phyloP scores from a whole-genome alignment of 92 coral and sea anemone species.

The Epizoanthus scotinus region DNA sequence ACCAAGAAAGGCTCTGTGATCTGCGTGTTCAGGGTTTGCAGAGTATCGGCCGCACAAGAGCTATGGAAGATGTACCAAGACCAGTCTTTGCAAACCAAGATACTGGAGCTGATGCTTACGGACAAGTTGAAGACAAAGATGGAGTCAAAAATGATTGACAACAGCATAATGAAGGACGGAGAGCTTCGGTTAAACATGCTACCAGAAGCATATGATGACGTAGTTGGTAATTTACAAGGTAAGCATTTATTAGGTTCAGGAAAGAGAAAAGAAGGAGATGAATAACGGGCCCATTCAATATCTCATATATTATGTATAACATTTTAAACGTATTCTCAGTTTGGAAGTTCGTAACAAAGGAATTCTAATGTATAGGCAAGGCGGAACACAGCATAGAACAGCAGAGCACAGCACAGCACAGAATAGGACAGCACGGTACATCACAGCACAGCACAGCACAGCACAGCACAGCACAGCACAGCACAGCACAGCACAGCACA shows the following conservation, averaged over 20 bases:
- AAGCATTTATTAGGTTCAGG: not conserved
- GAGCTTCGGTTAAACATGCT: conserved; percentile 5
- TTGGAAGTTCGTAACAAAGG: too few relatives aligned
- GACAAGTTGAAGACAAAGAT: conserved; percentile 6
- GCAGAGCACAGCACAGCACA: too few relatives aligned
- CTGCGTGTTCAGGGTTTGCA: conserved; percentile 78
- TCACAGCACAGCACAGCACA: too few relatives aligned
- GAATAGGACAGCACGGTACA: too few relatives aligned
- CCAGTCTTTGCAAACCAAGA: conserved; percentile 35
- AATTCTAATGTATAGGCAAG: too few relatives aligned
- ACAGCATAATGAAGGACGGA: not conserved
- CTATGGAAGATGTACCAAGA: conserved; percentile 75
- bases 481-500: too few relatives aligned
- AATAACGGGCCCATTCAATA: too few relatives aligned
- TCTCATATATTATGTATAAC: too few relatives aligned
- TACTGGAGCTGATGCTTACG: conserved; percentile 49
- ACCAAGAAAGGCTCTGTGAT: conserved; percentile 68
- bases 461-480: too few relatives aligned
- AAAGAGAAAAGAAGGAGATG: too few relatives aligned
- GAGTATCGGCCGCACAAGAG: conserved; percentile 68
- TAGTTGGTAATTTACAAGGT: conserved; percentile 18
- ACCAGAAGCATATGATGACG: conserved; percentile 19
- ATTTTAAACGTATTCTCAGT: too few relatives aligned
- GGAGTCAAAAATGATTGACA: conserved; percentile 2
- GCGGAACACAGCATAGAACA: too few relatives aligned